These are phyloP conservation scores for Odiellus spinosus DNA, from an alignment of 2,888 invertebrate species.

Conservation along the genomic window DNA sequence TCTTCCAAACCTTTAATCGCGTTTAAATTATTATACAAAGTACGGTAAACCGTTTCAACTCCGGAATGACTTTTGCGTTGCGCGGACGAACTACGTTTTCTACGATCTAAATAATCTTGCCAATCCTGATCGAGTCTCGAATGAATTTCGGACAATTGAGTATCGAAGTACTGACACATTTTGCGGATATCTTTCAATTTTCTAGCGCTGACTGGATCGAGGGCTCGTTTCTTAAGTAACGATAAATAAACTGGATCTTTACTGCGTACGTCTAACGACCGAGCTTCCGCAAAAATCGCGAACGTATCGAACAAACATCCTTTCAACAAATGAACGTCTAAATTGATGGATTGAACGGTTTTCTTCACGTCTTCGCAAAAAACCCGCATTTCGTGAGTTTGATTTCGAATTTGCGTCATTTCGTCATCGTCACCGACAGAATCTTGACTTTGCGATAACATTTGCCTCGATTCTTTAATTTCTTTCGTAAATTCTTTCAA, in stretches of 20 bases:
- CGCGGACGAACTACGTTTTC: neutral
- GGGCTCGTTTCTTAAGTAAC: constrained; percentile 30
- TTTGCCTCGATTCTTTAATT: constrained; percentile 41
- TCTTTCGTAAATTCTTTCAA: constrained; percentile 43
- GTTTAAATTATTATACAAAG: constrained; percentile 10
- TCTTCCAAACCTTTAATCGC: constrained; percentile 7
- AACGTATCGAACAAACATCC: constrained; percentile 35
- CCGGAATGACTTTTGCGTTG: no score
- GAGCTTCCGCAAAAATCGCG: constrained; percentile 30
- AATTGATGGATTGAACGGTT: constrained; percentile 37
- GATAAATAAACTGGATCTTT: constrained; percentile 27
- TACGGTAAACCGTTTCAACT: constrained; percentile 12
- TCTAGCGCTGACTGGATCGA: constrained; percentile 50
- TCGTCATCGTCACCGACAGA: constrained; percentile 41
- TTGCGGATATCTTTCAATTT: constrained; percentile 52
- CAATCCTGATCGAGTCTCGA: constrained; percentile 58
- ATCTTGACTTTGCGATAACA: constrained; percentile 36
- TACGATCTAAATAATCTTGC: constrained; percentile 36
- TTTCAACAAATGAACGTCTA: constrained; percentile 43
- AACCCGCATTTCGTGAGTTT: constrained; percentile 39
- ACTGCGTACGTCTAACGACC: constrained; percentile 25
- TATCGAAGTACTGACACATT: constrained; percentile 46
- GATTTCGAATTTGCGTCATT: constrained; percentile 36
- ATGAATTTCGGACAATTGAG: constrained; percentile 53
- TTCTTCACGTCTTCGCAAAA: constrained; percentile 46